Percentiles rank a stretch among this genome's conserved stretches.
Conservation (phyloP, 2,113 vertebrate species). For the Marcusenius ussheri region DNA sequence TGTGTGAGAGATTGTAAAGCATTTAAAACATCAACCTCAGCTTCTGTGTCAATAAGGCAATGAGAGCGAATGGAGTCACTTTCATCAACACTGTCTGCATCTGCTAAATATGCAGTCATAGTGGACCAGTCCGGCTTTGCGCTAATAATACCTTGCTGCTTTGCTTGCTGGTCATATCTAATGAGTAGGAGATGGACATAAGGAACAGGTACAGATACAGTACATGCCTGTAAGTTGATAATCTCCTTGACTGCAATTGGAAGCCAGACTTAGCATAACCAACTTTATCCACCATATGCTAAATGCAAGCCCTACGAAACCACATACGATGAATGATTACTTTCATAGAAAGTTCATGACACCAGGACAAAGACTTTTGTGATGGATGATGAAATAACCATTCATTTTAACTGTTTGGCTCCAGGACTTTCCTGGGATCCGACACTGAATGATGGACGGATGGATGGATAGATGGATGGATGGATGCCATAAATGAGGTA, state of each 20-base stretch:
- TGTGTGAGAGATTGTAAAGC: neutral
- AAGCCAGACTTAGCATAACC: neutral
- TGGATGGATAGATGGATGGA: too few relatives aligned
- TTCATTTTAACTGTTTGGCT: neutral
- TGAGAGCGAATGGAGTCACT: neutral
- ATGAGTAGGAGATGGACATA: neutral
- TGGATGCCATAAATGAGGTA: neutral
- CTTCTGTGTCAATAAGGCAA: neutral
- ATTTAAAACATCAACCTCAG: neutral
- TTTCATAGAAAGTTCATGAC: neutral
- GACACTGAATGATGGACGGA: neutral
- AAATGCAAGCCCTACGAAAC: neutral
- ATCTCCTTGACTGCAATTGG: neutral
- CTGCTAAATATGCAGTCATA: neutral
- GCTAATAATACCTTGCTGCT: neutral
- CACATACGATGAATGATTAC: neutral
- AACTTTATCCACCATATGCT: neutral
- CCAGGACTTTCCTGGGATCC: neutral
- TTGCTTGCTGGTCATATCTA: neutral
- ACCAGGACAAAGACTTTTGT: neutral
- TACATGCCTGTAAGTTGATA: neutral
- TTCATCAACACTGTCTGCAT: neutral
- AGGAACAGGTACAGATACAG: neutral
- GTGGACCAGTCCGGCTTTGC: neutral
- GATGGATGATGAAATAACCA: neutral